phyloP scores from a whole-genome alignment of 2,888 invertebrate genomes.

The Danaus chrysippus region DNA sequence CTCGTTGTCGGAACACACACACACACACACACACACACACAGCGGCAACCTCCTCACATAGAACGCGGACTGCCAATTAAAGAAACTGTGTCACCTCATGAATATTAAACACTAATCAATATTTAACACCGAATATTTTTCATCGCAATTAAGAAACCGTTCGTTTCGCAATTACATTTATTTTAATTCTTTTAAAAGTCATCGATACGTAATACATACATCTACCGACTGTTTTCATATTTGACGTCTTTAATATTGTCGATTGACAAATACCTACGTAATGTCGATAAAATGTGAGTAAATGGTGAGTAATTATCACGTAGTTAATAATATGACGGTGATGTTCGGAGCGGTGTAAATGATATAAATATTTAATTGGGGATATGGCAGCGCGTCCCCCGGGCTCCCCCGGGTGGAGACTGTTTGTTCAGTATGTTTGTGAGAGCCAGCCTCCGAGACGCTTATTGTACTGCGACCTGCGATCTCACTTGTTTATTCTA shows the following conservation, averaged over 20 bases:
- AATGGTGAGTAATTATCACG: conserved; percentile 9
- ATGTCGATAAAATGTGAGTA: too few species aligned
- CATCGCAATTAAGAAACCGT: conserved; percentile 7
- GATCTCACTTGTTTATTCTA: conserved; percentile 30
- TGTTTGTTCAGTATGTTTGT: conserved; percentile 56
- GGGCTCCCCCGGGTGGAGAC: conserved; percentile 25
- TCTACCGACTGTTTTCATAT: too few species aligned
- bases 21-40: conserved; percentile 17
- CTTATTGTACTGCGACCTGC: conserved; percentile 48
- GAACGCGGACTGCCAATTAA: conserved; percentile 26
- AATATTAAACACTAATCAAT: conserved; percentile 5
- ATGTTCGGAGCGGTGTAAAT: conserved; percentile 29
- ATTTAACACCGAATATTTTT: conserved; percentile 3
- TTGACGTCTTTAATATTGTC: too few species aligned
- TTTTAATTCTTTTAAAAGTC: too few species aligned
- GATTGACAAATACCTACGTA: too few species aligned
- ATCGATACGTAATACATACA: too few species aligned
- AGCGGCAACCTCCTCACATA: conserved; percentile 9
- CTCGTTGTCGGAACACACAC: conserved; percentile 35
- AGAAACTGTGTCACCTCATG: conserved; percentile 10
- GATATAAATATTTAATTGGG: conserved; percentile 34
- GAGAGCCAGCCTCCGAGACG: conserved; percentile 37
- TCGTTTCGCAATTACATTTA: too few species aligned
- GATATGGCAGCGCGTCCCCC: conserved; percentile 24
- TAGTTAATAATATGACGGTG: conserved; percentile 12